Conservation (phyloP, 2,113 vertebrate genomes). For the Anolis sagrei region DNA sequence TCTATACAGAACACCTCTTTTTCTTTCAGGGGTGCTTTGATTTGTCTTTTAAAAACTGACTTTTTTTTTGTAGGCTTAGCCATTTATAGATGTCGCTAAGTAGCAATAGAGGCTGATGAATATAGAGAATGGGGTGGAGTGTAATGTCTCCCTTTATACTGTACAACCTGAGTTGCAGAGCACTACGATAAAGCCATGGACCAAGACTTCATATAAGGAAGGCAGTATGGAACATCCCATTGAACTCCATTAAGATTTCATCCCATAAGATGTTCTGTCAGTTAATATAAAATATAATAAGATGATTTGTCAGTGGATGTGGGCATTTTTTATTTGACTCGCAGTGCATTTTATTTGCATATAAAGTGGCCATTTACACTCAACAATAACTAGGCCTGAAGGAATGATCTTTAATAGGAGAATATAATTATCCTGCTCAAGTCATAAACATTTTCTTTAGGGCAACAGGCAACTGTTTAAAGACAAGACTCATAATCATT, state of each 20-base stretch:
- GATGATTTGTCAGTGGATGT: constrained; percentile 75
- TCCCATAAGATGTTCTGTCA: constrained; percentile 58
- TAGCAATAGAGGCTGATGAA: neutral
- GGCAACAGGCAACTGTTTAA: constrained; percentile 70
- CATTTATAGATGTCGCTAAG: no score
- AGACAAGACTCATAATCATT: constrained; percentile 72
- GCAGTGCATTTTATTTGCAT: constrained; percentile 78
- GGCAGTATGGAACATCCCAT: constrained; percentile 49
- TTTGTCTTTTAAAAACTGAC: neutral
- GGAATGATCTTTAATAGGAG: constrained; percentile 76
- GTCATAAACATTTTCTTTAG: constrained; percentile 79
- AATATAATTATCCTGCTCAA: constrained; percentile 75
- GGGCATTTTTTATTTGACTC: constrained; percentile 72
- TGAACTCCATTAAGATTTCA: constrained; percentile 69
- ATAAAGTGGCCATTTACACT: constrained; percentile 79
- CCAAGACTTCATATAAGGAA: constrained; percentile 57
- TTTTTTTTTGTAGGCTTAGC: neutral
- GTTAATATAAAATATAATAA: constrained; percentile 74
- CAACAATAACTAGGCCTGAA: constrained; percentile 77
- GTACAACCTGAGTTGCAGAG: neutral
- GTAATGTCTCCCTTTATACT: neutral
- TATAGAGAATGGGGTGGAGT: neutral
- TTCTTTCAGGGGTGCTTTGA: no score
- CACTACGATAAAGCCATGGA: constrained; percentile 45
- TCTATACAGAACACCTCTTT: no score